Conservation (phyloP, 2,113 vertebrate genomes). For the Amia ocellicauda region DNA sequence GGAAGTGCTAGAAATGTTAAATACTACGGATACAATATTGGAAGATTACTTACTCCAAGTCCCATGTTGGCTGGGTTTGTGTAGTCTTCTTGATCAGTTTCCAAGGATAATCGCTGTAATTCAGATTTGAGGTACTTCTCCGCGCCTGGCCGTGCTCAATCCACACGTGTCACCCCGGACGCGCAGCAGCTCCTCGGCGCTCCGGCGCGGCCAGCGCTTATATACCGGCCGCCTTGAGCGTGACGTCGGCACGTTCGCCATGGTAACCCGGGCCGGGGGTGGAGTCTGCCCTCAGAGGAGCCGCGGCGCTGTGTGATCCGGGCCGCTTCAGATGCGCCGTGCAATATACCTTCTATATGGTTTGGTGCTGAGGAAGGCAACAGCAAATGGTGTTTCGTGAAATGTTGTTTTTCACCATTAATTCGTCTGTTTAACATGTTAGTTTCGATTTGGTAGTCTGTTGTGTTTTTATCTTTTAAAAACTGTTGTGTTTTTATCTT, state of each 20-base stretch:
- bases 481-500: too few species aligned
- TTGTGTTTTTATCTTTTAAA: too few species aligned
- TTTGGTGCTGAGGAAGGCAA: too few species aligned
- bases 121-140: not conserved
- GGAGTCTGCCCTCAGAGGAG: slow-evolving; percentile 40
- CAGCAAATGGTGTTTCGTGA: too few species aligned
- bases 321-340: too few species aligned
- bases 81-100: slow-evolving; percentile 31
- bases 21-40: too few species aligned
- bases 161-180: slow-evolving; percentile 53
- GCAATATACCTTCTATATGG: too few species aligned
- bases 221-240: slow-evolving; percentile 52
- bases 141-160: slow-evolving; percentile 30
- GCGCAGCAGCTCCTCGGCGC: slow-evolving; percentile 42
- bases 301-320: too few species aligned
- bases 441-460: too few species aligned
- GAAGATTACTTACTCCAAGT: slow-evolving; percentile 64
- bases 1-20: too few species aligned
- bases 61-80: slow-evolving; percentile 55
- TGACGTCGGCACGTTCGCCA: slow-evolving; percentile 68
- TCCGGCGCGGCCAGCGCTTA: slow-evolving; percentile 44
- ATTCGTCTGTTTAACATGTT: too few species aligned
- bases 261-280: slow-evolving; percentile 63
- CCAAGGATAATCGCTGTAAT: slow-evolving; percentile 17
- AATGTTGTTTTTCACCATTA: too few species aligned